These are phyloP conservation scores for Silurus aristotelis DNA, from an alignment of 2,797 vertebrate species.

Conservation along the genomic window DNA sequence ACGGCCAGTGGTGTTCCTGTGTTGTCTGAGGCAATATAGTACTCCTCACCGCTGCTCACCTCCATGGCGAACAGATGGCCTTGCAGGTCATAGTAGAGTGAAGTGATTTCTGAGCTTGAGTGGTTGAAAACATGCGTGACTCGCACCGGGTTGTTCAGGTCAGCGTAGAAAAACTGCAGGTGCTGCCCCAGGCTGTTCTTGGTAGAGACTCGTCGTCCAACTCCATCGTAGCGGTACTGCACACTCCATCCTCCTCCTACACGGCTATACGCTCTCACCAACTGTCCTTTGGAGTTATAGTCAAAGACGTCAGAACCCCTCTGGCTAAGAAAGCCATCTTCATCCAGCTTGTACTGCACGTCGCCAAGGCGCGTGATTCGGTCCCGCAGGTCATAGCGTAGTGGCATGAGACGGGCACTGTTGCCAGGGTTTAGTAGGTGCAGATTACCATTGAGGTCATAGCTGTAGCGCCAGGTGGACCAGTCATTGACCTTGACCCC, in stretches of 20 bases:
- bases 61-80: conserved; percentile 99
- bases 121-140: conserved; percentile 98
- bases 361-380: conserved; percentile 95
- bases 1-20: conserved; percentile 94
- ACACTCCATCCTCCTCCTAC: conserved; percentile 89
- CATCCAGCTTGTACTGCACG: conserved; percentile 93
- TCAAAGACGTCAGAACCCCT: conserved; percentile 92
- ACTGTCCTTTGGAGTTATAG: conserved; percentile 97
- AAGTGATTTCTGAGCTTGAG: conserved; percentile 96
- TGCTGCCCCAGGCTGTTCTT: conserved; percentile 96
- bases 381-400: conserved; percentile 95
- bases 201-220: conserved; percentile 91
- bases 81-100: conserved; percentile 97
- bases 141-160: conserved; percentile 92
- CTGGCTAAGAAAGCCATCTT: conserved; percentile 94
- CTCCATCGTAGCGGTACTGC: conserved; percentile 94
- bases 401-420: conserved; percentile 88
- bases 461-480: conserved; percentile 98
- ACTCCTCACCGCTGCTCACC: conserved; percentile 97
- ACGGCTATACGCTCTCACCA: conserved; percentile 92
- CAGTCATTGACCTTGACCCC: conserved; percentile 95
- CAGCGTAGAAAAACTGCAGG: conserved; percentile 97
- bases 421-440: conserved; percentile 95
- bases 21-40: conserved; percentile 98
- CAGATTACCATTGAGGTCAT: conserved; percentile 96